phyloP scores from a whole-genome alignment of 2,113 vertebrate species.

The Hemiprocne comata region DNA sequence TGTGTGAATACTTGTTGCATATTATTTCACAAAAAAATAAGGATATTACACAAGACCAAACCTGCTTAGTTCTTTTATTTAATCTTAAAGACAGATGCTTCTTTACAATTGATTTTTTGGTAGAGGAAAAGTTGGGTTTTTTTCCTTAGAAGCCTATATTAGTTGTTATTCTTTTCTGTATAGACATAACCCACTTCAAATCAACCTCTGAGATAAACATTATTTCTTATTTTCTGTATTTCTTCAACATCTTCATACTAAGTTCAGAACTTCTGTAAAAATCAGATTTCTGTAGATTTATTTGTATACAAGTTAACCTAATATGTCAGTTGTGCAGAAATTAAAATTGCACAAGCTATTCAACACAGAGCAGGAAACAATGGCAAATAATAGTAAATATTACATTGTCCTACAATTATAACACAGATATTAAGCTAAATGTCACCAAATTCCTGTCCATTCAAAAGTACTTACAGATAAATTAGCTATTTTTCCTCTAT shows the following conservation, averaged over 20 bases:
- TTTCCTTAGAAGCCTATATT: neutral
- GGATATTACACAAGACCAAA: neutral
- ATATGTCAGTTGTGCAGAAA: neutral
- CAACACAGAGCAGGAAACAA: neutral
- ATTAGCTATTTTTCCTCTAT: neutral
- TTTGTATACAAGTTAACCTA: neutral
- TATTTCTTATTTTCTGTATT: neutral
- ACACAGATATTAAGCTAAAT: neutral
- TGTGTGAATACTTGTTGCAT: neutral
- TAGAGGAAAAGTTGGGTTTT: neutral
- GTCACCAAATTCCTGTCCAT: neutral
- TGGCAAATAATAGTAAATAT: neutral
- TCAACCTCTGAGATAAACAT: neutral
- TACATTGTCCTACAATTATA: neutral
- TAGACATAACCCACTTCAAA: neutral
- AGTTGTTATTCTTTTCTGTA: neutral
- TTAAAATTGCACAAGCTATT: neutral
- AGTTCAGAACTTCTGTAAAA: neutral
- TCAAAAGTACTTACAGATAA: neutral
- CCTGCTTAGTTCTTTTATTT: neutral
- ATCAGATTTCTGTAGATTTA: neutral
- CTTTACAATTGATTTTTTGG: neutral
- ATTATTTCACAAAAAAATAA: neutral
- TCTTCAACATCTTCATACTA: neutral
- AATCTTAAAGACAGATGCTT: neutral